phyloP scores from a whole-genome alignment of 2,797 vertebrate species.

The Ctenopoma kingsleyae region DNA sequence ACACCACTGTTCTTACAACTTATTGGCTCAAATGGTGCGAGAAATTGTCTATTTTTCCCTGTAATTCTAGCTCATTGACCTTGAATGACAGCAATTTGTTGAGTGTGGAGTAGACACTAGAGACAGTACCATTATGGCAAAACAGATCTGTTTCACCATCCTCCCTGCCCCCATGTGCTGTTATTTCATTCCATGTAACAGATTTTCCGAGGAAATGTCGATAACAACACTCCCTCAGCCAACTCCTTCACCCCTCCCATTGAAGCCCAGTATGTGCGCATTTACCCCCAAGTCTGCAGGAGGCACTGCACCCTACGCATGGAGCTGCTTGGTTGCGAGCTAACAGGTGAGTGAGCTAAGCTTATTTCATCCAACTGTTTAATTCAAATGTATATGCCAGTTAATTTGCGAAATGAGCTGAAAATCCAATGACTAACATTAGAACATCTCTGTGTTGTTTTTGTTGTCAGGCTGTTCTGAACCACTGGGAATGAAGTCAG shows the following conservation, averaged over 20 bases:
- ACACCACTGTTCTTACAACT: constrained; percentile 74
- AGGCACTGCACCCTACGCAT: constrained; percentile 96
- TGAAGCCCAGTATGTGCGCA: constrained; percentile 93
- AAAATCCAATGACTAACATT: neutral
- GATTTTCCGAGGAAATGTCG: constrained; percentile 96
- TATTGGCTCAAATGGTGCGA: constrained; percentile 74
- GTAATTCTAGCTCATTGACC: constrained; percentile 80
- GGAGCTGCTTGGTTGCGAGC: constrained; percentile 97
- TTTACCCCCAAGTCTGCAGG: constrained; percentile 98
- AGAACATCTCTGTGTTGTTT: constrained; percentile 5
- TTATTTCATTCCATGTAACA: constrained; percentile 74
- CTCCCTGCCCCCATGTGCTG: constrained; percentile 33
- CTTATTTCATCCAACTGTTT: neutral
- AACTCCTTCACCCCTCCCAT: constrained; percentile 99
- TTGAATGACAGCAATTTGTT: constrained; percentile 81
- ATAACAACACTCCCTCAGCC: constrained; percentile 96
- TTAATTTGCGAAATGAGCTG: neutral
- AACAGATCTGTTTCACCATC: constrained; percentile 47
- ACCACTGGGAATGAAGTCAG: constrained; percentile 97
- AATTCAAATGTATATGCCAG: neutral
- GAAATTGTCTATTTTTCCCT: constrained; percentile 72
- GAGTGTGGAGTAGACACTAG: constrained; percentile 67
- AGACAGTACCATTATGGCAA: constrained; percentile 58
- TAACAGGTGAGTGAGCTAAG: constrained; percentile 87
- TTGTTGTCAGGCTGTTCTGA: constrained; percentile 92